These are phyloP conservation scores for Linnaemya vulpina DNA, from an alignment of 2,888 invertebrate species.

Conservation along the genomic window DNA sequence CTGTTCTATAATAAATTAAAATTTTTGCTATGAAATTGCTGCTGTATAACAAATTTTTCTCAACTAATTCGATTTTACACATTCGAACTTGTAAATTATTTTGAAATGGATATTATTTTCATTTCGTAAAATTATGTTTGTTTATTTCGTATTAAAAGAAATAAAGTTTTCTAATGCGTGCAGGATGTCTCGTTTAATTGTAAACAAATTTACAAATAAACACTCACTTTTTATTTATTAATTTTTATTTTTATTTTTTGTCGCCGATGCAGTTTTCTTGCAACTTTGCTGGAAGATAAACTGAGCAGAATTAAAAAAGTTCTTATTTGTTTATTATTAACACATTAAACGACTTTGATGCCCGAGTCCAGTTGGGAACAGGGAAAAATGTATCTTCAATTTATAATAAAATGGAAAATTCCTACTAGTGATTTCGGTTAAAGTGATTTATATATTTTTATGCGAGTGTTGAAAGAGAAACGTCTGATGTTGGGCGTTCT, in stretches of 20 bases:
- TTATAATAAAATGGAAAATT: neutral
- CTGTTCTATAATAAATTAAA: too few species aligned
- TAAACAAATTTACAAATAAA: slow-evolving; percentile 48
- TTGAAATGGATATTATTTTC: neutral
- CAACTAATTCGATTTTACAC: too few species aligned
- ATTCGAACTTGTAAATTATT: neutral
- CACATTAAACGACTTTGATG: slow-evolving; percentile 38
- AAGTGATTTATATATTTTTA: slow-evolving; percentile 14
- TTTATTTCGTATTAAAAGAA: slow-evolving; percentile 6
- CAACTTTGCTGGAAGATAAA: slow-evolving; percentile 34
- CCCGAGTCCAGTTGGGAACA: slow-evolving; percentile 36
- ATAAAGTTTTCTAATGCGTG: slow-evolving; percentile 30
- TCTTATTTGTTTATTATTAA: slow-evolving; percentile 49
- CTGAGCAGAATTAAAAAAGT: neutral
- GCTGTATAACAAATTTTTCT: too few species aligned
- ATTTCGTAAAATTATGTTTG: slow-evolving; percentile 24
- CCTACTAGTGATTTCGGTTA: neutral
- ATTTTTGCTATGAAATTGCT: too few species aligned
- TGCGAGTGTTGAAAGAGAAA: slow-evolving; percentile 49
- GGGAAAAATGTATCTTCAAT: slow-evolving; percentile 4
- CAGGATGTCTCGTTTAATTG: slow-evolving; percentile 51
- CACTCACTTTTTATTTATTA: slow-evolving; percentile 1
- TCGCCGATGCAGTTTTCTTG: slow-evolving; percentile 27
- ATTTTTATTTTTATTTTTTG: too few species aligned
- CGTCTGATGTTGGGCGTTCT: slow-evolving; percentile 14